Evolutionary conservation across 2,113 vertebrate species (phyloP).

Genomic region (Eonycteris spelaea): DNA sequence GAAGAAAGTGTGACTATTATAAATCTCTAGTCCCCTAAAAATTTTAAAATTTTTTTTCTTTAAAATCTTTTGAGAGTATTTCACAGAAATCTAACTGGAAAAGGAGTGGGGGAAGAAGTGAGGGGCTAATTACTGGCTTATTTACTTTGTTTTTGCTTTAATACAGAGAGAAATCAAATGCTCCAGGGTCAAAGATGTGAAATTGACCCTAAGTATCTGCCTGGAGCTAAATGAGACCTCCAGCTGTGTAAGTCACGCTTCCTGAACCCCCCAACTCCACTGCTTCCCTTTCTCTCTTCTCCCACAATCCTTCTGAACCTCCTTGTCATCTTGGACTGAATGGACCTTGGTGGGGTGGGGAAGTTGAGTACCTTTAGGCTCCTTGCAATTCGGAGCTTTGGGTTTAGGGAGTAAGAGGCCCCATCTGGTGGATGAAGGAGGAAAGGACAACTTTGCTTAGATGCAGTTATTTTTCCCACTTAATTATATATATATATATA

Average conservation of each 20-base stretch:
- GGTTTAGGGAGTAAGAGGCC: background rate
- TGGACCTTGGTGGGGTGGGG: too few species aligned
- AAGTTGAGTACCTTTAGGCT: background rate
- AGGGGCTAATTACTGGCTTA: background rate
- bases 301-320: background rate
- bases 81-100: background rate
- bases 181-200: slow-evolving; percentile 49
- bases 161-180: slow-evolving; percentile 78
- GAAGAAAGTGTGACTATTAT: background rate
- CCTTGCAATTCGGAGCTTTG: background rate
- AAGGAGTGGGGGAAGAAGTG: background rate
- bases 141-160: slow-evolving; percentile 13
- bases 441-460: slow-evolving; percentile 10
- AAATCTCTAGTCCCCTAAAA: background rate
- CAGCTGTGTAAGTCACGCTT: slow-evolving; percentile 80
- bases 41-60: background rate
- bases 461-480: background rate
- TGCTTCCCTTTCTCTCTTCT: accelerated
- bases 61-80: background rate
- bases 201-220: slow-evolving; percentile 69
- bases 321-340: background rate
- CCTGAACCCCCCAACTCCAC: background rate
- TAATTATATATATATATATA: too few species aligned
- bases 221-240: slow-evolving; percentile 71
- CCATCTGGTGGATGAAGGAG: slow-evolving; percentile 66